Conservation (phyloP, 2,888 invertebrate species). For the Lasioglossum leucozonium region DNA sequence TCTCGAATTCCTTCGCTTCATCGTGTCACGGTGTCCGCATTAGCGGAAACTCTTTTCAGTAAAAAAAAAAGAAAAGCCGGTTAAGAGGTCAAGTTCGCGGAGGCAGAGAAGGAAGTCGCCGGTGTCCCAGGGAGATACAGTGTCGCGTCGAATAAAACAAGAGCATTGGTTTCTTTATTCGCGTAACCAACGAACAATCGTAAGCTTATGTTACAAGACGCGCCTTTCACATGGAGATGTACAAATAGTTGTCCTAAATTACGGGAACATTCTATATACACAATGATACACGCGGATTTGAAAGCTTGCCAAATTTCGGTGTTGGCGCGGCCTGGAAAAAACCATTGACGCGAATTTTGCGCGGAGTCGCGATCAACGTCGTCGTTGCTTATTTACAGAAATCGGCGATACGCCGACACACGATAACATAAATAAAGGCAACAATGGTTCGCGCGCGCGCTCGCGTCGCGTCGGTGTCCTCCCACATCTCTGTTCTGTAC, state of each 20-base stretch:
- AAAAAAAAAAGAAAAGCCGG: neutral
- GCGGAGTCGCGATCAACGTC: neutral
- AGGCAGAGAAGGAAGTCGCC: neutral
- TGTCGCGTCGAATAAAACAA: slow-evolving; percentile 65
- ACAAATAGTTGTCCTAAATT: slow-evolving; percentile 60
- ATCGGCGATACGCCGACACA: slow-evolving; percentile 51
- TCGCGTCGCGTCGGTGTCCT: slow-evolving; percentile 36
- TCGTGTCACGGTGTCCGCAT: neutral
- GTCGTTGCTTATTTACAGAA: slow-evolving; percentile 66
- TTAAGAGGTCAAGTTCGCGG: neutral
- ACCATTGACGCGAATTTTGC: slow-evolving; percentile 13
- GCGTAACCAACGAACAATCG: slow-evolving; percentile 52
- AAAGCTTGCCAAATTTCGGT: slow-evolving; percentile 3
- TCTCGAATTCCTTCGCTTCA: neutral
- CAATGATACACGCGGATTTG: slow-evolving; percentile 57
- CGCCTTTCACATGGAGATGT: slow-evolving; percentile 47
- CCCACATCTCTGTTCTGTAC: slow-evolving; percentile 46
- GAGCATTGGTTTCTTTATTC: slow-evolving; percentile 70
- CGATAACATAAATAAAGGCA: slow-evolving; percentile 66
- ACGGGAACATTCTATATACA: slow-evolving; percentile 70
- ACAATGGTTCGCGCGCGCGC: slow-evolving; percentile 42
- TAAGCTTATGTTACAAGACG: slow-evolving; percentile 58
- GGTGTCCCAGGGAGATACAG: neutral
- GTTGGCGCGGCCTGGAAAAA: slow-evolving; percentile 16
- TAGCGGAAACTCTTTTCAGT: neutral